Conservation (phyloP, 2,888 invertebrate species). For the Polydrusus pterygomalis region DNA sequence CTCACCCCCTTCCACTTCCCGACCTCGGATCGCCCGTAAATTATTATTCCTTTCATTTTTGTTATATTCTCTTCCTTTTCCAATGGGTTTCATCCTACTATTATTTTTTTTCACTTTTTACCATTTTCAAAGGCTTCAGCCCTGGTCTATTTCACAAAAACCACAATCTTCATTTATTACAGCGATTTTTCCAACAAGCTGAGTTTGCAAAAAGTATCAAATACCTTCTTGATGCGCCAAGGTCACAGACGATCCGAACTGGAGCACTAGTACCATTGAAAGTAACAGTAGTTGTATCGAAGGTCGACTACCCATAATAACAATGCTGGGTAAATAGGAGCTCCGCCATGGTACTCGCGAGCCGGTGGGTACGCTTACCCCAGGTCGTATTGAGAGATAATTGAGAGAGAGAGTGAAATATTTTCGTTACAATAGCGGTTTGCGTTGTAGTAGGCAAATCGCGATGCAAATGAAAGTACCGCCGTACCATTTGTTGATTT, state of each 20-base stretch:
- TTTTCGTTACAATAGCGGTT: conserved; percentile 32
- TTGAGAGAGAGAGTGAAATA: conserved; percentile 67
- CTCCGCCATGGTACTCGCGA: conserved; percentile 53
- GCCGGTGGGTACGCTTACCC: conserved; percentile 44
- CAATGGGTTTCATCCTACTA: too few relatives aligned
- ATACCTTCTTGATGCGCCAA: conserved; percentile 63
- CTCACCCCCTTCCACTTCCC: too few relatives aligned
- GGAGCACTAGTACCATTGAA: conserved; percentile 57
- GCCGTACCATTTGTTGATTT: conserved; percentile 41
- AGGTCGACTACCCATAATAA: conserved; percentile 56
- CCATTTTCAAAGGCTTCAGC: too few relatives aligned
- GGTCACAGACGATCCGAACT: conserved; percentile 66
- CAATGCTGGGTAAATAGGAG: conserved; percentile 55
- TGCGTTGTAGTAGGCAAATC: conserved; percentile 43
- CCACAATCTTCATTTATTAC: too few relatives aligned
- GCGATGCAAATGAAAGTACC: conserved; percentile 53
- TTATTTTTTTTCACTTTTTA: too few relatives aligned
- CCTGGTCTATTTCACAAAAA: too few relatives aligned
- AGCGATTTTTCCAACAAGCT: too few relatives aligned
- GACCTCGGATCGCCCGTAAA: too few relatives aligned
- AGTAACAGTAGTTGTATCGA: conserved; percentile 63
- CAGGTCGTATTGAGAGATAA: conserved; percentile 56
- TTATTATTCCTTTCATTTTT: too few relatives aligned
- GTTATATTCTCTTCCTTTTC: too few relatives aligned
- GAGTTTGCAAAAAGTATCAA: too few relatives aligned